Evolutionary conservation across 1,140 invertebrate genomes (phyloP), one percentile per base, ranked within the genome.

Genomic region (Drosophila orena): DNA sequence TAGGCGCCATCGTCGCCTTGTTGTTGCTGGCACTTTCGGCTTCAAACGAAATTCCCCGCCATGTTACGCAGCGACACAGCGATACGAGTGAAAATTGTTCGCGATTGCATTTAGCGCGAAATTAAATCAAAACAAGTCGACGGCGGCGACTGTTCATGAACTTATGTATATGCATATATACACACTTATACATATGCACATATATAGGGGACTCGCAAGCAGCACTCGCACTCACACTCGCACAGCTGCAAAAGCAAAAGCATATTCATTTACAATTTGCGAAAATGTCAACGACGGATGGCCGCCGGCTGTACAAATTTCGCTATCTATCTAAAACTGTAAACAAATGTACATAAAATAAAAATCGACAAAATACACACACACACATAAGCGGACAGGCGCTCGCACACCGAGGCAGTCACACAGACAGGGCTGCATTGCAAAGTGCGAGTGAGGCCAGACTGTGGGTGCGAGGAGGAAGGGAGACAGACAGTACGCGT

Each of bases 301-400:
- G 50, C 53, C 72, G 79, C 72, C 77, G 77, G 81, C 81, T 86
- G 81, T 86, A 86, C 81, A 86, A 86, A 86, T 88, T 89, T 88
- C 68, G 84, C 83, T 88, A 88, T 88, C 83, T 89, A 89, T 88
- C 83, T 89, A 89, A 88, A 88, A 89, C 76, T 88, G 83, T 88
- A 89, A 89, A 88, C 84, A 83, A 89, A 86, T 89, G 83, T 88
- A 89, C 84, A 86, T 88, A 83, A 88, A 88, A 86, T 85, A 78
- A 83, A 71, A 86, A 86, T 86, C 79, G 81, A 86, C 83, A 86
- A 75, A 76, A 86, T 85, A 79, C 70, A 86, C 47, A 61, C 64
- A 38, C 62, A 17, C 15, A 17, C 40, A 20, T 17, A 4, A 20
- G 15, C 55, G 17, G 35, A 40, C 55, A 11, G 5, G 8, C 43